Base-by-base conservation (phyloP, 2,113 vertebrate genomes). In the Pseudorasbora parva region DNA sequence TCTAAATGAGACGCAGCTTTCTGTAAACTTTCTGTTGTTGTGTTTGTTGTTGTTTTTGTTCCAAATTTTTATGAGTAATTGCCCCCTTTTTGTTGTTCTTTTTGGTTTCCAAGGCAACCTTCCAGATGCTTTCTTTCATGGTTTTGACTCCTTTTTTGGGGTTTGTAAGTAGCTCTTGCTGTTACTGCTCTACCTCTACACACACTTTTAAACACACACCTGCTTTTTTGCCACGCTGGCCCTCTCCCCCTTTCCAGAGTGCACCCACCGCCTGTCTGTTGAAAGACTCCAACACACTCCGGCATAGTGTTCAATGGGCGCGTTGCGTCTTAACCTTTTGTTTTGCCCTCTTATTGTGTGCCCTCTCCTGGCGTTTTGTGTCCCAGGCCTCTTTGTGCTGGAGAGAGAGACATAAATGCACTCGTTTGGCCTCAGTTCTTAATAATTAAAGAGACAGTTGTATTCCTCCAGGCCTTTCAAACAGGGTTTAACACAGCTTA, bases 81-180 rank as follows among this genome's bases (percentile, higher is more conserved):
- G 93, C 95, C 95, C 94, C 23, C 17, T 80, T 94, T 95, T 94
- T 92, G 90, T 88, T 95, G 86, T 86, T 66, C 83, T 78, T 82
- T 96, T 89, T 90, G 89, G 90, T 96, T 95, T 93, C 86, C 91
- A 98, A 98, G 97, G 96, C 94, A 95, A 93, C 93, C 93, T 94
- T 94, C 95, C 95, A 95, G 96, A 97, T 92, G 95, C 94, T 94
- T 94, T 95, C 93, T 95, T 95, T 95, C 96, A 96, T 95, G 96
- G 96, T 92, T 95, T 98, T 94, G 95, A 96, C 93, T 95, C 95
- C 95, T 95, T 97, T 96, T 96, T 97, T 95, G 97, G 96, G 94
- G 96, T 97, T 97, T 96, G 97, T 98, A 98, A 98, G 97, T 98
- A 98, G 93, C 87, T 71, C 62, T 86, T 51, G 69, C 64, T 78